Base-by-base conservation (phyloP, 2,888 invertebrate species). In the Serrognathus titanus region DNA sequence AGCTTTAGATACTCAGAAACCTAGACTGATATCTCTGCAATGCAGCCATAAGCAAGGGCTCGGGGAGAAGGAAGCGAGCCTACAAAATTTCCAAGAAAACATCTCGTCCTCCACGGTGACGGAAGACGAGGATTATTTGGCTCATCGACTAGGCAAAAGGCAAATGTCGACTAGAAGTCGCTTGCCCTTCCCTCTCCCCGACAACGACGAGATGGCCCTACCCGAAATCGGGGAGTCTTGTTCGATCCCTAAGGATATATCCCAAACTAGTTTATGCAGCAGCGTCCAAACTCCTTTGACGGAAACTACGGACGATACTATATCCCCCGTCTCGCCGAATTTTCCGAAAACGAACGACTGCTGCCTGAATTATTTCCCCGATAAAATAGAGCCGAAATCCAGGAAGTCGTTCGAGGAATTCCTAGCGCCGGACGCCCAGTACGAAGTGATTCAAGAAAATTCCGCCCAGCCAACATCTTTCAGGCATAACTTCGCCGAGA, bases 361-460 rank as follows among this genome's bases (percentile, higher is more conserved):
- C 61, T 75, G 74, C 61, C 65, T 69, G 3, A 69, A 66, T 51
- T 76, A 74, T 59, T 73, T 73, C 53, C 69, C 70, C 12, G 74
- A 76, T 31, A 71, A 70, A 37, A 61, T 56, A 46, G 43, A 55
- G 60, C 57, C 55, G 43, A 57, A 62, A 51, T 53, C 60, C 7
- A 53, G 60, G 31, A 57, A 64, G 45, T 60, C 61, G 46, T 67
- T 69, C 65, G 68, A 72, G 43, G 73, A 75, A 54, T 82, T 82
- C 63, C 69, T 85, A 39, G 83, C 84, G 1, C 83, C 84, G 0
- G 85, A 85, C 63, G 83, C 85, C 1, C 85, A 86, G 64, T 86
- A 86, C 67, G 86, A 86, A 66, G 78, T 82, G 1, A 81, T 83
- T 40, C 81, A 81, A 51, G 81, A 81, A 53, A 73, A 63, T 75